These are phyloP conservation scores for Zaprionus taronus DNA, from an alignment of 1,140 invertebrate species.

Conservation along the genomic window DNA sequence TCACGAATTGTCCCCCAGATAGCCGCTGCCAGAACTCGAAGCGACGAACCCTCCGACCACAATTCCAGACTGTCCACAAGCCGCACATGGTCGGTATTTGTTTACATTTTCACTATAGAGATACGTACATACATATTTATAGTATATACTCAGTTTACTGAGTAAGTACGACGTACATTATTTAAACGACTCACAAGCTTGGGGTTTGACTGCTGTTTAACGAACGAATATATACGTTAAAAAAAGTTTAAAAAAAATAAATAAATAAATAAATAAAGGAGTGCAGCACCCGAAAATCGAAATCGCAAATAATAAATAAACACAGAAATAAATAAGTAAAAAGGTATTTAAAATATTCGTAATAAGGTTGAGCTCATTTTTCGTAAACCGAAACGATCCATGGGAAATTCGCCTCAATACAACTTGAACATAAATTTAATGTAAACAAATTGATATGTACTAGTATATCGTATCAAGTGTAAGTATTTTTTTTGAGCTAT, in stretches of 20 bases:
- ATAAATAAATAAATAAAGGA: background rate
- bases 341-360: background rate
- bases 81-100: slow-evolving; percentile 49
- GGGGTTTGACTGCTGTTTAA: slow-evolving; percentile 26
- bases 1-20: slow-evolving; percentile 11
- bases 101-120: slow-evolving; percentile 27
- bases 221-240: slow-evolving; percentile 7
- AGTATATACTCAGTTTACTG: slow-evolving; percentile 9
- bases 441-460: background rate
- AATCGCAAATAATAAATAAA: slow-evolving; percentile 16
- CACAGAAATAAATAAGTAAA: slow-evolving; percentile 3
- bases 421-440: background rate
- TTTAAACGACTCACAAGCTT: background rate
- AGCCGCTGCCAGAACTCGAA: slow-evolving; percentile 5
- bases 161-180: background rate
- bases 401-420: slow-evolving; percentile 7
- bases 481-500: background rate
- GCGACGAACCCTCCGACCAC: slow-evolving; percentile 11
- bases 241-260: background rate
- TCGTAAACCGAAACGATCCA: slow-evolving; percentile 12
- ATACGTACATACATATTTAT: slow-evolving; percentile 9
- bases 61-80: slow-evolving; percentile 1
- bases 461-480: background rate
- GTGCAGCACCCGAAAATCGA: background rate
- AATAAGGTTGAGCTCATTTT: background rate